Evolutionary conservation across 2,113 vertebrate species (phyloP).

Genomic region (Aegithalos caudatus): DNA sequence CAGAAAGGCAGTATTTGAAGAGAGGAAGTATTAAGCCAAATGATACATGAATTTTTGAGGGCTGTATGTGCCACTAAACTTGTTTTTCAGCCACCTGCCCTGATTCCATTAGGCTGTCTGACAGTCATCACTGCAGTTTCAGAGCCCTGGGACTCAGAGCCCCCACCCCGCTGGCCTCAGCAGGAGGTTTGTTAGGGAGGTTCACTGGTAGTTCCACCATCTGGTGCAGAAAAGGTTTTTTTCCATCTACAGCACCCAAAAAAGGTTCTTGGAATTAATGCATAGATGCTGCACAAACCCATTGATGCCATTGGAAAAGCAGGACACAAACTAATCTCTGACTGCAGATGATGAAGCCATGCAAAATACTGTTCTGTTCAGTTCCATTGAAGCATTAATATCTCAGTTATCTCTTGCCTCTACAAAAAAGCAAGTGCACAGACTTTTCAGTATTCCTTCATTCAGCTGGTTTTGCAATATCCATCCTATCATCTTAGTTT

Average conservation of each 20-base stretch:
- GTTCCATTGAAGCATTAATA: background rate
- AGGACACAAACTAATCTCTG: background rate
- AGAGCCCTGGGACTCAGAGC: background rate
- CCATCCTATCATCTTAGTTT: background rate
- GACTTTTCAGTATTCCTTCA: background rate
- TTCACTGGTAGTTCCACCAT: background rate
- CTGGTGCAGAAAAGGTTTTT: background rate
- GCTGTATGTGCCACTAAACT: background rate
- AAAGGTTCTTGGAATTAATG: background rate
- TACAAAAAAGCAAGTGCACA: background rate
- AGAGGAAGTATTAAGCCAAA: background rate
- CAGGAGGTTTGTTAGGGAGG: background rate
- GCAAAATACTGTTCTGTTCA: background rate
- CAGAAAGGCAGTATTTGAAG: background rate
- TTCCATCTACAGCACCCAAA: background rate
- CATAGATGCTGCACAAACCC: background rate
- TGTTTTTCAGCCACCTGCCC: background rate
- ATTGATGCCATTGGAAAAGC: background rate
- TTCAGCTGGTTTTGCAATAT: background rate
- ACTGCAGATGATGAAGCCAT: background rate
- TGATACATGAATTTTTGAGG: background rate
- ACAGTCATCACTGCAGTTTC: background rate
- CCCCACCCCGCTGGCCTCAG: rapidly evolving
- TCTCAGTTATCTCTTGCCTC: background rate
- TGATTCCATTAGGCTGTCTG: background rate